Evolutionary conservation across 2,797 vertebrate species (phyloP).

Genomic region (Ambastaia sidthimunki): DNA sequence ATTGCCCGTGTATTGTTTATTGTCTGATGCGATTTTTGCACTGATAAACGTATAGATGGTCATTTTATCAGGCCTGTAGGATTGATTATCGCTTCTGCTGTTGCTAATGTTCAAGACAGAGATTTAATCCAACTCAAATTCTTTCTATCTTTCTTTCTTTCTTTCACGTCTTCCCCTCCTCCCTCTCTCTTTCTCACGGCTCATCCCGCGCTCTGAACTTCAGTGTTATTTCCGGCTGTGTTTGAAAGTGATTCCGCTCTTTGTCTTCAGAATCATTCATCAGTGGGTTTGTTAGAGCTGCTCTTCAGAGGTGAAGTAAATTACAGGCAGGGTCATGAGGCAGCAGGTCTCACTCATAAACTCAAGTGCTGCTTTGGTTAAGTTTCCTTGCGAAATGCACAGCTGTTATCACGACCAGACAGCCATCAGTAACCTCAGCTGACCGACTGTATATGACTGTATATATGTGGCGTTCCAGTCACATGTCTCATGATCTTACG

Average conservation of each 20-base stretch:
- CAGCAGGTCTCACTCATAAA: conserved; percentile 23
- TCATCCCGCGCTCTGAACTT: conserved; percentile 68
- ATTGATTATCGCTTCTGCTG: not conserved
- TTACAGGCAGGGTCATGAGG: conserved; percentile 9
- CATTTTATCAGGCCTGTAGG: not conserved
- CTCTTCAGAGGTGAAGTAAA: conserved; percentile 37
- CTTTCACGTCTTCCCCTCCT: conserved; percentile 29
- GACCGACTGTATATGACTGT: conserved; percentile 54
- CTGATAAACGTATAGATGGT: not conserved
- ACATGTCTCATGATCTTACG: conserved; percentile 43
- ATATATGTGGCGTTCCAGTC: conserved; percentile 47
- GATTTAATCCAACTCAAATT: not conserved
- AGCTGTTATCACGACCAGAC: not conserved
- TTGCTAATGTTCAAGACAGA: not conserved
- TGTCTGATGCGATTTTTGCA: not conserved
- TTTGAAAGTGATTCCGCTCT: conserved; percentile 66
- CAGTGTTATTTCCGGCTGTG: conserved; percentile 53
- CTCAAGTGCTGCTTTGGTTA: conserved; percentile 2
- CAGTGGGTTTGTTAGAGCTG: conserved; percentile 8
- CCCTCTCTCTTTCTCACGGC: conserved; percentile 59
- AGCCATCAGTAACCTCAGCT: conserved; percentile 43
- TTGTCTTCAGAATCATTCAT: conserved; percentile 58
- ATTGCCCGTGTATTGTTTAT: not conserved
- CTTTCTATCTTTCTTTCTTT: not conserved
- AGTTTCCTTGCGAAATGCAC: not conserved